These are phyloP conservation scores for Nesidiocoris tenuis DNA, from an alignment of 2,888 invertebrate genomes.

Conservation along the genomic window DNA sequence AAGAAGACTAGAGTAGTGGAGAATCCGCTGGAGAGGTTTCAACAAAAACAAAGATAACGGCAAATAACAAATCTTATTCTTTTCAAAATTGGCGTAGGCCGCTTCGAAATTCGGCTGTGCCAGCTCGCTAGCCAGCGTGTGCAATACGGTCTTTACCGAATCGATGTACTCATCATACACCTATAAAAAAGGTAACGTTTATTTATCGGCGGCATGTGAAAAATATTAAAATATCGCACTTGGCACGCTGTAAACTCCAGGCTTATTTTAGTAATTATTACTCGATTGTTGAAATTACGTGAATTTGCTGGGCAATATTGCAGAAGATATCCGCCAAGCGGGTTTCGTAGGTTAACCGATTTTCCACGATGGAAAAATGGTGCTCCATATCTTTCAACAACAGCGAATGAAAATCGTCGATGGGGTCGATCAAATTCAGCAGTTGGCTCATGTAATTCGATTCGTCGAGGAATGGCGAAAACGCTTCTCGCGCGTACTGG, in stretches of 20 bases:
- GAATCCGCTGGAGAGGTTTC: constrained; percentile 78
- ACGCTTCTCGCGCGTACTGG: constrained; percentile 75
- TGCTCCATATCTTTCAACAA: constrained; percentile 78
- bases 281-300: no score
- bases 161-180: constrained; percentile 72
- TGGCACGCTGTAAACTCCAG: no score
- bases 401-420: constrained; percentile 78
- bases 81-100: constrained; percentile 74
- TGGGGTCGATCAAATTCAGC: constrained; percentile 65
- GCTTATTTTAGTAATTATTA: no score
- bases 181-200: constrained; percentile 52
- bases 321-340: constrained; percentile 75
- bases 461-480: constrained; percentile 57
- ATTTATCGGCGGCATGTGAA: no score
- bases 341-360: constrained; percentile 61
- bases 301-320: constrained; percentile 61
- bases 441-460: constrained; percentile 62
- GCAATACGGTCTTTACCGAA: constrained; percentile 72
- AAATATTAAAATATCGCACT: no score
- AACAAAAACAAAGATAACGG: constrained; percentile 79
- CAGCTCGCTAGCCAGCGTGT: constrained; percentile 75
- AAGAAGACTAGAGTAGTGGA: constrained; percentile 72
- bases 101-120: constrained; percentile 70
- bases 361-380: constrained; percentile 72
- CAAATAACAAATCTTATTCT: constrained; percentile 81